Percentiles rank a stretch among this genome's conserved stretches.
Evolutionary conservation across 2,113 vertebrate species (phyloP).

Genomic region (Jaculus jaculus): DNA sequence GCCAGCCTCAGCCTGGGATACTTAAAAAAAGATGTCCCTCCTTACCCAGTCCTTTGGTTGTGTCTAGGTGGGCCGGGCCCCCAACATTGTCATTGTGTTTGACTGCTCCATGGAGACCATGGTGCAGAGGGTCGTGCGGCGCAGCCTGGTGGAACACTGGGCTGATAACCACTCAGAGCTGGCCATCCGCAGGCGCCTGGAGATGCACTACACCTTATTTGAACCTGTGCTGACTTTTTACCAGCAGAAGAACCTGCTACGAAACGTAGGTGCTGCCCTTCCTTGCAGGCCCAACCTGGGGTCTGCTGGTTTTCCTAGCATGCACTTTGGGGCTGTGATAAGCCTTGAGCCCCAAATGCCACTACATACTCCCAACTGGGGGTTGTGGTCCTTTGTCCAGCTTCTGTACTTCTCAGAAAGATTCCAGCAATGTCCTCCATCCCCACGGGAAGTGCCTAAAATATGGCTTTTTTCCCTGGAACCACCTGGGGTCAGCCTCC

Average conservation of each 20-base stretch:
- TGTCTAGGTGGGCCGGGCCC: constrained; percentile 65
- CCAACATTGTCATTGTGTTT: constrained; percentile 53
- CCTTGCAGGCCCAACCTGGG: not conserved
- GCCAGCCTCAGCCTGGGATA: not conserved
- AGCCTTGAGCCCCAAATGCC: not conserved
- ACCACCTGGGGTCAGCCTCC: too few species aligned
- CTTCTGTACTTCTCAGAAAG: not conserved
- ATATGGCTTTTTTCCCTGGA: not conserved
- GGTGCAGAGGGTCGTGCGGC: constrained; percentile 37
- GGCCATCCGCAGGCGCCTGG: constrained; percentile 46
- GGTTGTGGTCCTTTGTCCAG: too few species aligned
- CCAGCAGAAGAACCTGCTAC: constrained; percentile 67
- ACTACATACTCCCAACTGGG: not conserved
- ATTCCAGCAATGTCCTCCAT: not conserved
- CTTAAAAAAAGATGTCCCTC: too few species aligned
- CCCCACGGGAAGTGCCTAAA: not conserved
- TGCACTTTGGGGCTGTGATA: too few species aligned
- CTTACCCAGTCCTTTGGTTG: not conserved
- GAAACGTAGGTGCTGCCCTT: constrained; percentile 12
- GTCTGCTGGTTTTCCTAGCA: not conserved
- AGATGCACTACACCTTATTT: constrained; percentile 37
- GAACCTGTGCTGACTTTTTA: constrained; percentile 67
- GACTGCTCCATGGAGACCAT: constrained; percentile 72
- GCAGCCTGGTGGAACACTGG: not conserved
- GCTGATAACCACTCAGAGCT: not conserved